phyloP scores from a whole-genome alignment of 2,797 vertebrate species.

The Takifugu ocellatus region DNA sequence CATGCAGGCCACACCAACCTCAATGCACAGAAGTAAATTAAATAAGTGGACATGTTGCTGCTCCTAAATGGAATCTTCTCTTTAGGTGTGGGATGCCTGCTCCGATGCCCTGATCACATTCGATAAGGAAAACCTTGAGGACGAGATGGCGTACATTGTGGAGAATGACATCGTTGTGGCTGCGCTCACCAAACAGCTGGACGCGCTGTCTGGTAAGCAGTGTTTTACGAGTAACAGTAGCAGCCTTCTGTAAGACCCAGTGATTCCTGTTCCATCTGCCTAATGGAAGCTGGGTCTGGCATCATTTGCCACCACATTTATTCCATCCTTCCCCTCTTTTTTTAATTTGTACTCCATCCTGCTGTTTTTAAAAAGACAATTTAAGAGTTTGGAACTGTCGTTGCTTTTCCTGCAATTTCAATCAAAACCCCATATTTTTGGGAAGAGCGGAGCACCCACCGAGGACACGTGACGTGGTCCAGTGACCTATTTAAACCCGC shows the following conservation, averaged over 20 bases:
- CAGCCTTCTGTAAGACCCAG: conserved; percentile 14
- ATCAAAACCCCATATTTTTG: conserved; percentile 65
- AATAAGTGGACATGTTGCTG: conserved; percentile 60
- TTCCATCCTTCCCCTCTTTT: conserved; percentile 61
- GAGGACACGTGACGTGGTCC: conserved; percentile 75
- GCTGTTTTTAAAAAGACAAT: conserved; percentile 59
- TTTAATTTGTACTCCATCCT: conserved; percentile 70
- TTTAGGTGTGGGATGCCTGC: conserved; percentile 98
- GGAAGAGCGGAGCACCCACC: conserved; percentile 45
- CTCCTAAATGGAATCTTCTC: conserved; percentile 65
- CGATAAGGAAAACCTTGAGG: conserved; percentile 90
- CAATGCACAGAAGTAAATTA: conserved; percentile 43
- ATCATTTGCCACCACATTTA: conserved; percentile 55
- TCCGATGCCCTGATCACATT: conserved; percentile 97
- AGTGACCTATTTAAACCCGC: conserved; percentile 72
- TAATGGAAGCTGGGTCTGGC: conserved; percentile 51
- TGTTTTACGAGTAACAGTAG: conserved; percentile 24
- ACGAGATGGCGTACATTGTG: conserved; percentile 94
- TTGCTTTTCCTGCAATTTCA: conserved; percentile 72
- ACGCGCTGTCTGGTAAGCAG: conserved; percentile 83
- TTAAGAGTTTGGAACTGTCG: conserved; percentile 55
- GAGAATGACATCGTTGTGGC: conserved; percentile 93
- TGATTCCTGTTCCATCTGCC: conserved; percentile 47
- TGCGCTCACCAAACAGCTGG: conserved; percentile 88
- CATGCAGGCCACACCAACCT: too few species aligned